Conservation (phyloP, 1,140 invertebrate genomes). For the Drosophila teissieri region DNA sequence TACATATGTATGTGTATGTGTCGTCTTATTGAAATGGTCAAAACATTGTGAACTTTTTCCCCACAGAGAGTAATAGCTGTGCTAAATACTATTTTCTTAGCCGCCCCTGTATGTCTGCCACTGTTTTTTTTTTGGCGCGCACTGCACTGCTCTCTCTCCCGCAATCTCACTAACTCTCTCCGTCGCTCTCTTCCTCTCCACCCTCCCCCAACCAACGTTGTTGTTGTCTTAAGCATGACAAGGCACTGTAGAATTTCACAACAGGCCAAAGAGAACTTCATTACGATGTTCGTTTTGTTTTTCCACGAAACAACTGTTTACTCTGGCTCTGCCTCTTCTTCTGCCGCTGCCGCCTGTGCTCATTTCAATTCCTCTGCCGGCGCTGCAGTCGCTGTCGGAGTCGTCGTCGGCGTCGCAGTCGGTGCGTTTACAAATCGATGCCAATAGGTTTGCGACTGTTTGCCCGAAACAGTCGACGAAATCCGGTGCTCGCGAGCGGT, state of each 20-base stretch:
- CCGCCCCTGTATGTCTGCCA: slow-evolving; percentile 31
- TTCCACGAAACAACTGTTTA: slow-evolving; percentile 83
- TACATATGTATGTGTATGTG: too few relatives aligned
- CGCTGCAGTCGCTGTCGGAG: slow-evolving; percentile 22
- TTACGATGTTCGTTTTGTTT: slow-evolving; percentile 82
- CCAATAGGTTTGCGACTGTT: slow-evolving; percentile 80
- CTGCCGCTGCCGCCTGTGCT: slow-evolving; percentile 56
- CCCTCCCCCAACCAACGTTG: slow-evolving; percentile 6
- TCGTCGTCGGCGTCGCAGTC: slow-evolving; percentile 28
- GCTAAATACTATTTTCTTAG: neutral
- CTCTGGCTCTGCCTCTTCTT: slow-evolving; percentile 48
- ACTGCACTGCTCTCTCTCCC: slow-evolving; percentile 64
- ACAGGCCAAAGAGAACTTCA: slow-evolving; percentile 75
- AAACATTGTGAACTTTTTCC: too few relatives aligned
- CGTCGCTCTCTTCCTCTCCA: slow-evolving; percentile 17
- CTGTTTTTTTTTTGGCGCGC: slow-evolving; percentile 70
- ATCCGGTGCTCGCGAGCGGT: slow-evolving; percentile 61
- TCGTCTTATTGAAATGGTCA: too few relatives aligned
- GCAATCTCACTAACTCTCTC: slow-evolving; percentile 46
- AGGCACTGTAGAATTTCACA: slow-evolving; percentile 83
- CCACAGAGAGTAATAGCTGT: too few relatives aligned
- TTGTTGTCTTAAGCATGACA: slow-evolving; percentile 79
- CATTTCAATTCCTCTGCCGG: slow-evolving; percentile 67
- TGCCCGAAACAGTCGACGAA: slow-evolving; percentile 72
- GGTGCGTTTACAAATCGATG: slow-evolving; percentile 78